Conservation (phyloP, 2,113 vertebrate species). For the Tapirus terrestris region DNA sequence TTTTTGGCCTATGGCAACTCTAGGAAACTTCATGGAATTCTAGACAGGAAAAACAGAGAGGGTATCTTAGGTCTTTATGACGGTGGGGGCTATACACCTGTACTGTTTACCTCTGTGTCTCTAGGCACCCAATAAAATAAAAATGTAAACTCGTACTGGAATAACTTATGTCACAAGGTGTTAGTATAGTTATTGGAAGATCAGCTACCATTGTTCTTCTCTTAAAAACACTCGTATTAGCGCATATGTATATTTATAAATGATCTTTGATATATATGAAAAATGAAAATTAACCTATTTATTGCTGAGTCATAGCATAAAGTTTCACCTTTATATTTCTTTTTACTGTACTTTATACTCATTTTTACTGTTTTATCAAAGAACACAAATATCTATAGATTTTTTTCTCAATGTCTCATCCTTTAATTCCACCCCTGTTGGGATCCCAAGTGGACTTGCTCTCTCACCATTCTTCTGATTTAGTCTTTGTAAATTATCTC, state of each 20-base stretch:
- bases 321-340: not conserved
- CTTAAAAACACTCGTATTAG: not conserved
- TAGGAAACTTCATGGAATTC: not conserved
- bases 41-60: not conserved
- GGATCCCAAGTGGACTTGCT: not conserved
- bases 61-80: not conserved
- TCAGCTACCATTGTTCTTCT: not conserved
- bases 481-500: not conserved
- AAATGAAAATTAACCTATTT: not conserved
- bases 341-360: not conserved
- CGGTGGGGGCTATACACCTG: not conserved
- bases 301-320: not conserved
- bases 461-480: not conserved
- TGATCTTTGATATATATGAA: not conserved
- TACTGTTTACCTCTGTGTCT: not conserved
- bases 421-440: not conserved
- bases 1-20: not conserved
- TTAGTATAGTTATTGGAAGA: not conserved
- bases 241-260: not conserved
- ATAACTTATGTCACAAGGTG: not conserved
- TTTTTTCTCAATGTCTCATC: not conserved
- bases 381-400: not conserved
- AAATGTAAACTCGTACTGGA: not conserved
- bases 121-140: not conserved
- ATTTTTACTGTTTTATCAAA: not conserved